Conservation (phyloP, 1,140 invertebrate species). For the Panagrolaimus sp. region DNA sequence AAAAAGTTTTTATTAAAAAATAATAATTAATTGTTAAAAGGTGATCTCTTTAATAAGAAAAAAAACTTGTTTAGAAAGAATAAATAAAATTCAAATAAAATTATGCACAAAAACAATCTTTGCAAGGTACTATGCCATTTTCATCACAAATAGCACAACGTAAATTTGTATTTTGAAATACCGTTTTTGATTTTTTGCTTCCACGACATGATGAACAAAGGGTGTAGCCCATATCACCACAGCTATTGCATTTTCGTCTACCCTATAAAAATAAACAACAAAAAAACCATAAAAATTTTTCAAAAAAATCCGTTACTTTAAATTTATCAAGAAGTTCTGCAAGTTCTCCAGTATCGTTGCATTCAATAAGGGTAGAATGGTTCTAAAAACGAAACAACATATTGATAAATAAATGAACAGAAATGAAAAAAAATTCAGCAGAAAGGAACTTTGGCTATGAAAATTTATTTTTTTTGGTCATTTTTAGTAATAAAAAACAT, state of each 20-base stretch:
- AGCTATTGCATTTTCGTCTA: neutral
- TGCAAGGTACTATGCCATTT: conserved; percentile 10
- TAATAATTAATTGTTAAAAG: too few species aligned
- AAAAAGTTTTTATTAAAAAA: neutral
- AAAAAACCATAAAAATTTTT: neutral
- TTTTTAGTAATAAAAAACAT: neutral
- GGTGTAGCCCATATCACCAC: conserved; percentile 1
- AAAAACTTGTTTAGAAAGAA: too few species aligned
- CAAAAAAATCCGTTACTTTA: neutral
- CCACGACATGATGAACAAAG: neutral
- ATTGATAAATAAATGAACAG: neutral
- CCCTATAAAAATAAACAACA: neutral
- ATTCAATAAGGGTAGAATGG: conserved; percentile 6
- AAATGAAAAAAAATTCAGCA: neutral
- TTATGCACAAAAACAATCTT: conserved; percentile 7
- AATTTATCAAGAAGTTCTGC: neutral
- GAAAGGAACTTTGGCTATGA: too few species aligned
- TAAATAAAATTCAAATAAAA: too few species aligned
- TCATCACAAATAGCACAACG: neutral
- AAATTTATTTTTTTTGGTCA: too few species aligned
- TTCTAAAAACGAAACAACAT: conserved; percentile 9
- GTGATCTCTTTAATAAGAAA: too few species aligned
- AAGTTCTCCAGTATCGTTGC: conserved; percentile 10
- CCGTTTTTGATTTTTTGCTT: conserved; percentile 2
- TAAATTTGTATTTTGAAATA: conserved; percentile 7